phyloP scores from a whole-genome alignment of 2,113 vertebrate species.

The Entelurus aequoreus region DNA sequence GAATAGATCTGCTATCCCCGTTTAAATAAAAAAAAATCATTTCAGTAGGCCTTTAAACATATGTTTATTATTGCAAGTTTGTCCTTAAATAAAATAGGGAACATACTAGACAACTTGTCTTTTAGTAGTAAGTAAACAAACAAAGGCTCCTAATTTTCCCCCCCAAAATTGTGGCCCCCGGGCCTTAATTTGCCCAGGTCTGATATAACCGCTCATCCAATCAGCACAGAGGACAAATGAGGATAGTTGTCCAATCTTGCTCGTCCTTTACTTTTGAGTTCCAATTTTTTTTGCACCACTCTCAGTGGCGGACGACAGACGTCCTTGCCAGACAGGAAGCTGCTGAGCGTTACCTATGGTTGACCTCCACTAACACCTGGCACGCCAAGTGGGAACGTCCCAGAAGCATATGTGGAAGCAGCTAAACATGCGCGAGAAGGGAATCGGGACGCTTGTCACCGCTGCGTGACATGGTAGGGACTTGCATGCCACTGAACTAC shows the following conservation, averaged over 20 bases:
- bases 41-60: too few species aligned
- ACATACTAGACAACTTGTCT: too few species aligned
- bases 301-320: constrained; percentile 11
- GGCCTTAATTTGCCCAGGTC: too few species aligned
- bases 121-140: too few species aligned
- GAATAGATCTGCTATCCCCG: too few species aligned
- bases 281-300: constrained; percentile 17
- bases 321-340: constrained; percentile 21
- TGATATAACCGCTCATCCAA: too few species aligned
- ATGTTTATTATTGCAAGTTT: too few species aligned
- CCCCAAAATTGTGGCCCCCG: too few species aligned
- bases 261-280: neutral
- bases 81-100: too few species aligned
- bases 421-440: neutral
- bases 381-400: neutral
- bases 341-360: constrained; percentile 29
- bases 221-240: too few species aligned
- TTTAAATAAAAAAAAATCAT: too few species aligned
- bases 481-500: neutral
- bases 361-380: constrained; percentile 33
- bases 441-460: neutral
- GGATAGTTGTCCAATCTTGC: neutral
- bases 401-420: neutral
- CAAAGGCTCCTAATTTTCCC: too few species aligned
- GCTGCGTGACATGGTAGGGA: neutral